Conservation (phyloP, 2,888 invertebrate species). For the Morpho deidamia region DNA sequence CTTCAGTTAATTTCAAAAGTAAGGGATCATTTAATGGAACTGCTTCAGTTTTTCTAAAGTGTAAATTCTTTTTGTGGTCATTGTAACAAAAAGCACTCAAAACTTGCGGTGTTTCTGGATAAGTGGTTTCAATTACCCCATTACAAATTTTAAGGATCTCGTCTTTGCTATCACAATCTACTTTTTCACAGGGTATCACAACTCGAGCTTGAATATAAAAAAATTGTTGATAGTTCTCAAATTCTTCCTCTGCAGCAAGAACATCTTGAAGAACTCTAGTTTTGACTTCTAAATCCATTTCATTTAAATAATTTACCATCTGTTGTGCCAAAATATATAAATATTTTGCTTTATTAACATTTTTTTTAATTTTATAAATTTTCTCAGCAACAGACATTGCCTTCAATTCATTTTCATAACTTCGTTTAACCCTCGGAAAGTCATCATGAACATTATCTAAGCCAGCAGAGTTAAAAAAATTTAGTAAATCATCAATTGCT, state of each 20-base stretch:
- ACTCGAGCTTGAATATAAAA: conserved; percentile 51
- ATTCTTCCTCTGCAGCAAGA: conserved; percentile 52
- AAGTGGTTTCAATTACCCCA: conserved; percentile 62
- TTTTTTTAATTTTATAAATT: conserved; percentile 44
- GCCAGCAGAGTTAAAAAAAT: conserved; percentile 56
- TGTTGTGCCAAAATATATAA: conserved; percentile 44
- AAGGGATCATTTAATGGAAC: conserved; percentile 46
- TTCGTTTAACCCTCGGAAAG: conserved; percentile 43
- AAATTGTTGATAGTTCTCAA: conserved; percentile 42
- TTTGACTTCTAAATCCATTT: conserved; percentile 46
- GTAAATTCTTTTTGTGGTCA: conserved; percentile 33
- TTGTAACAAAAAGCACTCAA: conserved; percentile 70
- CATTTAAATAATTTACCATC: conserved; percentile 55
- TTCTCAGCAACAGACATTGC: conserved; percentile 43
- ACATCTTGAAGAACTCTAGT: conserved; percentile 47
- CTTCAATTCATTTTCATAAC: conserved; percentile 46
- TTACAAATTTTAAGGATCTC: conserved; percentile 70
- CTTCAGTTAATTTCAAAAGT: conserved; percentile 37
- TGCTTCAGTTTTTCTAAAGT: conserved; percentile 28
- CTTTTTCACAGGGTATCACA: conserved; percentile 44
- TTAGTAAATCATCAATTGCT: conserved; percentile 62
- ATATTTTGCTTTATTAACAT: conserved; percentile 45
- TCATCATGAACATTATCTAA: conserved; percentile 32
- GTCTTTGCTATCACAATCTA: conserved; percentile 44
- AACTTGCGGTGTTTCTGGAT: conserved; percentile 58